Evolutionary conservation across 2,888 invertebrate species (phyloP).

Genomic region (Pristionchus arcanus): DNA sequence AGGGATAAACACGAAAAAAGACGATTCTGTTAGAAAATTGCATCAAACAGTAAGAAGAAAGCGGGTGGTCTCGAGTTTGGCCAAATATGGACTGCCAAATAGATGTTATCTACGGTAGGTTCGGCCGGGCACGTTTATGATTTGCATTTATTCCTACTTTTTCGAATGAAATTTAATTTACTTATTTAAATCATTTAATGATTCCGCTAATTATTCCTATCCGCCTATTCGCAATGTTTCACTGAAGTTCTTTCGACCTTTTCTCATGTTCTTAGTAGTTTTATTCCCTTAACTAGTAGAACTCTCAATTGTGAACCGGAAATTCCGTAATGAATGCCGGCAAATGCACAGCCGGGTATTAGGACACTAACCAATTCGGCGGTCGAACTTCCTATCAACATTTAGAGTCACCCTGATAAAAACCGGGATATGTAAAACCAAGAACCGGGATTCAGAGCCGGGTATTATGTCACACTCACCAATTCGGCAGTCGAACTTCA

Average conservation of each 20-base stretch:
- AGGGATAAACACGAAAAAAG: neutral
- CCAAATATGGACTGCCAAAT: neutral
- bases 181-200: neutral
- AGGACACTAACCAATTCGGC: constrained; percentile 69
- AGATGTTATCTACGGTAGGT: neutral
- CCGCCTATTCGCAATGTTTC: too few species aligned
- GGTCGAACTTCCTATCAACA: too few species aligned
- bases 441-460: too few species aligned
- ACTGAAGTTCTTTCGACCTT: too few species aligned
- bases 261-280: too few species aligned
- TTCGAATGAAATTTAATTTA: neutral
- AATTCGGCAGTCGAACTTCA: neutral
- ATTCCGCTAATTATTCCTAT: too few species aligned
- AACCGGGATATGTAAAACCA: too few species aligned
- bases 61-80: neutral
- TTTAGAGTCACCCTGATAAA: too few species aligned
- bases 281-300: too few species aligned
- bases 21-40: neutral
- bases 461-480: neutral
- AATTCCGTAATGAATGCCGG: too few species aligned
- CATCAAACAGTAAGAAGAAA: neutral
- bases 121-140: neutral
- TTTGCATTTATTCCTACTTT: neutral
- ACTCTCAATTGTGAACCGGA: too few species aligned
- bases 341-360: neutral